These are phyloP conservation scores for Aptenodytes patagonicus DNA, from an alignment of 2,113 vertebrate genomes.

Conservation along the genomic window DNA sequence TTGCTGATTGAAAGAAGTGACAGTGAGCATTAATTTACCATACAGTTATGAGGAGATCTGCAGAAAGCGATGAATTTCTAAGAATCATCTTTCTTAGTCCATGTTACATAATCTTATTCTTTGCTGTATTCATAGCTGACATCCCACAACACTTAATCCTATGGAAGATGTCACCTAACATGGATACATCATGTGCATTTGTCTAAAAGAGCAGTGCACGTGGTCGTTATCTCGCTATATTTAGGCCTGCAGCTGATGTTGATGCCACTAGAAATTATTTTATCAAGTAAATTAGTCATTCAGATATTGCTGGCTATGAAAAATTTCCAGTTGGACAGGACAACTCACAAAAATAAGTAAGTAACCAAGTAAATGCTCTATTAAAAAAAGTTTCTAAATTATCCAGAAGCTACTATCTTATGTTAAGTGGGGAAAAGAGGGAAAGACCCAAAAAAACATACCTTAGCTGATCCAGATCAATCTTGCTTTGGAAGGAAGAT, in stretches of 20 bases:
- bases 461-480: background rate
- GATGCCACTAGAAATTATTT: background rate
- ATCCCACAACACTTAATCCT: background rate
- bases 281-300: background rate
- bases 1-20: conserved; percentile 4
- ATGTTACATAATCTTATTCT: background rate
- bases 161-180: background rate
- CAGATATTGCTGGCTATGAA: background rate
- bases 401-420: background rate
- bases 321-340: background rate
- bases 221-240: background rate
- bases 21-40: background rate
- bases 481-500: background rate
- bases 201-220: background rate
- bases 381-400: background rate
- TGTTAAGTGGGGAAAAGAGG: background rate
- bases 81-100: background rate
- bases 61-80: background rate
- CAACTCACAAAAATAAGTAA: background rate
- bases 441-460: background rate
- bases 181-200: background rate
- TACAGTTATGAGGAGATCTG: background rate
- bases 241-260: background rate
- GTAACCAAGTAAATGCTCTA: background rate
- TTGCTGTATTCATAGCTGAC: background rate